Conservation (phyloP, 2,113 vertebrate genomes). For the Phasianus colchicus region DNA sequence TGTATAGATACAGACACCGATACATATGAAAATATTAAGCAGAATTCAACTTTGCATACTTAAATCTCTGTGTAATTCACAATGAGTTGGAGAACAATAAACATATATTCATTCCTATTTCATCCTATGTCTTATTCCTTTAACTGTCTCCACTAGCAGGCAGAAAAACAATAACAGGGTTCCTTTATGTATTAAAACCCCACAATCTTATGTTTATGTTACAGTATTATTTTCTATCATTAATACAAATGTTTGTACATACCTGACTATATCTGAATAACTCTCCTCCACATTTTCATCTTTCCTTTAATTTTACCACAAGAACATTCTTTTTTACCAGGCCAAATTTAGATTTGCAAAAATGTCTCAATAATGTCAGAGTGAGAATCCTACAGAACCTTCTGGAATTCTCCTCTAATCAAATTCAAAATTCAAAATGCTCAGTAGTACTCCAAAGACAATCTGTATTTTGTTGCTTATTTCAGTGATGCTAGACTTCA, state of each 20-base stretch:
- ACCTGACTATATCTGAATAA: neutral
- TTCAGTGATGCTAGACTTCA: neutral
- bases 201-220: neutral
- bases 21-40: accelerated
- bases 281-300: neutral
- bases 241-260: neutral
- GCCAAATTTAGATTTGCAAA: neutral
- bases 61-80: neutral
- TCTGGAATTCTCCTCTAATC: neutral
- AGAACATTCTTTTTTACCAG: neutral
- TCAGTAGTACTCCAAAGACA: neutral
- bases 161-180: neutral
- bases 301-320: neutral
- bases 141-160: neutral
- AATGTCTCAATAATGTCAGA: neutral
- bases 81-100: neutral
- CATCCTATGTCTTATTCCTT: neutral
- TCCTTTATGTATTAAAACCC: neutral
- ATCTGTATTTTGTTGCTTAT: neutral
- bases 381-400: neutral
- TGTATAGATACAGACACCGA: neutral
- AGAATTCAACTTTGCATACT: neutral
- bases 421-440: neutral
- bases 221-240: neutral
- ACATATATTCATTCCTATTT: neutral